Evolutionary conservation across 2,797 vertebrate species (phyloP), one percentile per base, ranked within the genome.

Genomic region (Meriones psammophilus): DNA sequence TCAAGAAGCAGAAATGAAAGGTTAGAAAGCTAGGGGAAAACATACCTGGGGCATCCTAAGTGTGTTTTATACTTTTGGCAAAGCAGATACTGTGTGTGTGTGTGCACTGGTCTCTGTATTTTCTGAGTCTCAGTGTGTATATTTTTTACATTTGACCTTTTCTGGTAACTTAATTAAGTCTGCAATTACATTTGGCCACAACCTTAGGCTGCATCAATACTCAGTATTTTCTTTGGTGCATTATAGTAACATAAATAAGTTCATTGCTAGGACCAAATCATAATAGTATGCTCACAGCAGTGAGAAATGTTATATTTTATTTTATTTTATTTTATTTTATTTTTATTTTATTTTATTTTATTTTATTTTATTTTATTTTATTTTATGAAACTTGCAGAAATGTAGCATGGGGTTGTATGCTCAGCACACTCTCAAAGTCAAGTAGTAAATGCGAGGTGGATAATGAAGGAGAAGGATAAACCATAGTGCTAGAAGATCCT

Each of bases 141-240:
- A 46, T 42, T 46, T 46, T 95, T 97, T 78, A 86, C 26, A 91
- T 68, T 78, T 86, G 91, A 85, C 64, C 50, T 89, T 97, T 98
- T 98, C 94, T 98, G 96, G 92, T 97, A 98, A 97, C 46, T 95
- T 54, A 94, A 97, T 97, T 97, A 96, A 58, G 89, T 96, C 93
- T 54, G 20, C 85, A 69, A 96, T 97, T 98, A 96, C 64, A 97
- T 91, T 36, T 28, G 92, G 26, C 33, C 69, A 30, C 86, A 76
- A 94, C 71, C 50, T 83, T 64, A 71, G 58, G 66, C 79, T 91
- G 20, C 64, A 92, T 89, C 87, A 83, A 24, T 96, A 80, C 92
- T 97, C 58, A 88, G 96, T 96, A 94, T 95, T 96, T 88, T 85
- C 73, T 96, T 96, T n/a, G 2, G 46, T 98, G 71, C 97, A 88